Conservation (phyloP, 92 coral and sea anemone species). For the Epizoanthus fatuus region DNA sequence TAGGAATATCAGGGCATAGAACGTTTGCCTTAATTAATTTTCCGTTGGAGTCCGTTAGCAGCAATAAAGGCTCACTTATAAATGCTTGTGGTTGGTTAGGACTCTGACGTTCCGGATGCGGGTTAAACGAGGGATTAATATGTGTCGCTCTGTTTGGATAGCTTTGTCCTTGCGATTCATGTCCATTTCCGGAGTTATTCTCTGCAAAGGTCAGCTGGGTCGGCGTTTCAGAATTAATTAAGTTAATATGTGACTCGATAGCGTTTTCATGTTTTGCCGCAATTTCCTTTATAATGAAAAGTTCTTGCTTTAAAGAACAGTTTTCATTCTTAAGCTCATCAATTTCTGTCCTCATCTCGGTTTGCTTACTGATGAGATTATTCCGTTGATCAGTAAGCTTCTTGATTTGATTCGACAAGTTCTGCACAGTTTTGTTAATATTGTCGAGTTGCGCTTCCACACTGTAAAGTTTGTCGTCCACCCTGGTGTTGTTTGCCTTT, state of each 20-base stretch:
- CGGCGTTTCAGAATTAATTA: constrained; percentile 10
- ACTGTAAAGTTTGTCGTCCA: constrained; percentile 27
- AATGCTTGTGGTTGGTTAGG: background rate
- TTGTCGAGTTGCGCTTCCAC: background rate
- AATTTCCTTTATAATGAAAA: constrained; percentile 42
- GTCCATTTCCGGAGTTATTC: background rate
- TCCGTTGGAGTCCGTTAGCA: constrained; percentile 41
- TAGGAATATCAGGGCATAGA: constrained; percentile 40
- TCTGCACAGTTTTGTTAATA: constrained; percentile 7
- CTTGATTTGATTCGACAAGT: constrained; percentile 31
- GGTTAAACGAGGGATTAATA: background rate
- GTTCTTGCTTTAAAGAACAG: constrained; percentile 33
- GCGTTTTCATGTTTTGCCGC: constrained; percentile 45
- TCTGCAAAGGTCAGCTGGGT: background rate
- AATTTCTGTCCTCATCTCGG: constrained; percentile 32
- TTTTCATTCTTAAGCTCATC: constrained; percentile 36
- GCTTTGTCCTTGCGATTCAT: constrained; percentile 3
- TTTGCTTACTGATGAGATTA: constrained; percentile 19
- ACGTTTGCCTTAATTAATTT: constrained; percentile 21
- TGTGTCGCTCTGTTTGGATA: background rate
- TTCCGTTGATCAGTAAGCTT: constrained; percentile 44
- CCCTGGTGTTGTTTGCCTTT: constrained; percentile 21
- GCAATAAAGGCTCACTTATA: constrained; percentile 5
- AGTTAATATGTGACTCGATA: background rate
- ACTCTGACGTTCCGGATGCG: constrained; percentile 1